phyloP scores from a whole-genome alignment of 2,113 vertebrate genomes.

The Copsychus sechellarum region DNA sequence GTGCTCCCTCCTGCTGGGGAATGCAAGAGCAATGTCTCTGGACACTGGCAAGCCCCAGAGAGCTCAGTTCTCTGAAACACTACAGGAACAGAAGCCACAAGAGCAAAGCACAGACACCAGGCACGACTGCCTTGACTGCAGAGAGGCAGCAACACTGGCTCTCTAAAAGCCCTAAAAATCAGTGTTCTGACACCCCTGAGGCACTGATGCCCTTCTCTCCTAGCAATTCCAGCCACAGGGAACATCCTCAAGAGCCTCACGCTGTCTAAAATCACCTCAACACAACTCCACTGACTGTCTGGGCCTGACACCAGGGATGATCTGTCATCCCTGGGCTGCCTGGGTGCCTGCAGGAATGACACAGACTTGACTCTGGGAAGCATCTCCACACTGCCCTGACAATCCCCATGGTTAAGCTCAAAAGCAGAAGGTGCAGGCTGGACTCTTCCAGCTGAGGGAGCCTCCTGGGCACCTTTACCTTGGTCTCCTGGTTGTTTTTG shows the following conservation, averaged over 20 bases:
- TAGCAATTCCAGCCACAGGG: background rate
- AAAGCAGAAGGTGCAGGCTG: background rate
- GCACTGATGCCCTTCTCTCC: background rate
- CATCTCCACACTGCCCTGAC: background rate
- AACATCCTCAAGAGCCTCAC: background rate
- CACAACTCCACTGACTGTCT: background rate
- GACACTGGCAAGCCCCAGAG: background rate
- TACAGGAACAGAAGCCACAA: background rate
- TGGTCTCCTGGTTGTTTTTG: conserved; percentile 98
- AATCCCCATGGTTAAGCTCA: background rate
- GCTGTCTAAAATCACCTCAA: background rate
- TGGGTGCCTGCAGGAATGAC: background rate
- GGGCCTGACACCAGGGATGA: background rate
- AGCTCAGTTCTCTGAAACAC: background rate
- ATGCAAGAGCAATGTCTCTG: background rate
- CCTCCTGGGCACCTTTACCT: conserved; percentile 75
- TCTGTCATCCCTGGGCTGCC: background rate
- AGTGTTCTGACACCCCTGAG: background rate
- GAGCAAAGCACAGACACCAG: background rate
- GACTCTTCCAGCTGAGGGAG: background rate
- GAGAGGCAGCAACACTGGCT: background rate
- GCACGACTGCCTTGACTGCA: background rate
- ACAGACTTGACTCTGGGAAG: background rate
- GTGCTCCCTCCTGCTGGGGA: background rate
- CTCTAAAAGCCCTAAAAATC: background rate